phyloP scores from a whole-genome alignment of 2,113 vertebrate genomes.

The Actenoides hombroni region DNA sequence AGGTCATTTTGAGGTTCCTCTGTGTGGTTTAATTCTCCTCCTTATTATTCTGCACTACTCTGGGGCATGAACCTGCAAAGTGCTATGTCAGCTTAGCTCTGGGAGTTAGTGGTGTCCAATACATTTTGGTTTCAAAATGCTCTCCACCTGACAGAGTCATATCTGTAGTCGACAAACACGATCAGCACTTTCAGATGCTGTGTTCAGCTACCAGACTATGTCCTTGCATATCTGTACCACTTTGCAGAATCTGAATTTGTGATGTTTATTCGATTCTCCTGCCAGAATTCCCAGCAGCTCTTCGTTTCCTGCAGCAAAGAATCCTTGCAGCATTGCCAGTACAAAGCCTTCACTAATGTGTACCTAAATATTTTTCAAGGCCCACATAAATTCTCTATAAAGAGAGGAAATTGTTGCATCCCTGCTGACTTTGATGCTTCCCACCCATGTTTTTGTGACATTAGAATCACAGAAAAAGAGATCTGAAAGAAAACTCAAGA shows the following conservation, averaged over 20 bases:
- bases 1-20: slow-evolving; percentile 18
- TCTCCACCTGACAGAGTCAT: not conserved
- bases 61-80: not conserved
- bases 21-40: not conserved
- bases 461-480: not conserved
- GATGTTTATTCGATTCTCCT: not conserved
- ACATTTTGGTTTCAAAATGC: not conserved
- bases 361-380: slow-evolving; percentile 29
- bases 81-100: not conserved
- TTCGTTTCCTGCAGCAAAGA: not conserved
- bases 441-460: not conserved
- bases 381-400: not conserved
- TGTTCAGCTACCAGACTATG: not conserved
- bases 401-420: not conserved
- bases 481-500: not conserved
- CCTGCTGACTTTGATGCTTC: not conserved
- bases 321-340: not conserved
- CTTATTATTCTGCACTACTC: not conserved
- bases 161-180: not conserved
- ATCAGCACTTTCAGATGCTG: not conserved
- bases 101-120: not conserved
- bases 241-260: not conserved
- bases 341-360: not conserved
- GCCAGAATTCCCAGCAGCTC: not conserved
- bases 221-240: not conserved